Evolutionary conservation across 2,797 vertebrate species (phyloP), one percentile per base, ranked within the genome.

Genomic region (Cyprinodon diabolis): DNA sequence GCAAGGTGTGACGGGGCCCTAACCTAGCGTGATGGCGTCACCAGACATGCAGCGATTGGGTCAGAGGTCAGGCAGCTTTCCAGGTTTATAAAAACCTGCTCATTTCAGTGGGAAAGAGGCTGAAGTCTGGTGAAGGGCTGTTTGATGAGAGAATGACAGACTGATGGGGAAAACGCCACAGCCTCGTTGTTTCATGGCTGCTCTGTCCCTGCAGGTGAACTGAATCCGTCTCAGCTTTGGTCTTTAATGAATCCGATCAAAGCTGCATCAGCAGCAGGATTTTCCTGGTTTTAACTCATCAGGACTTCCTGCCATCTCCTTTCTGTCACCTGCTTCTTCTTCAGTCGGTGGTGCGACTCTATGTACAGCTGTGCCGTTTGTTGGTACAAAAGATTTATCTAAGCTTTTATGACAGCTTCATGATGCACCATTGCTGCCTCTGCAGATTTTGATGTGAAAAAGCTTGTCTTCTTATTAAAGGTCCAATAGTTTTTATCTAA

Each of bases 171-270:
- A 11, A 55, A 52, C 0, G 51, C 51, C 4, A 19, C 54, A 55
- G 9, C 54, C 54, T 10, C 54, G 11, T 14, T 10, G 4, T 62
- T 62, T 62, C 35, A 8, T 40, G 6, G 30, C 54, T 54, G 60
- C 35, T 75, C 43, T 4, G 13, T 68, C 30, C 67, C 70, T 57
- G 73, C 77, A 80, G 70, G 73, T 40, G 7, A 2, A 2, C 51
- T 76, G 56, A 84, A 74, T 75, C 77, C 75, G 78, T 83, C 80
- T 87, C 81, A 79, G 75, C 37, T 66, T 30, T 43, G 65, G 7
- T 30, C 48, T 8, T 7, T 77, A 45, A 60, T 75, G 76, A 81
- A 80, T 80, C n/a, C 48, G 56, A 85, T 84, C 74, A 87, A 87
- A 82, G 76, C 56, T 60, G 48, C 45, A 49, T 71, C 68, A 72